Evolutionary conservation across 37 sponge, comb jelly and placozoan genomes (phyloP).

Genomic region (Trichoplax adhaerens): DNA sequence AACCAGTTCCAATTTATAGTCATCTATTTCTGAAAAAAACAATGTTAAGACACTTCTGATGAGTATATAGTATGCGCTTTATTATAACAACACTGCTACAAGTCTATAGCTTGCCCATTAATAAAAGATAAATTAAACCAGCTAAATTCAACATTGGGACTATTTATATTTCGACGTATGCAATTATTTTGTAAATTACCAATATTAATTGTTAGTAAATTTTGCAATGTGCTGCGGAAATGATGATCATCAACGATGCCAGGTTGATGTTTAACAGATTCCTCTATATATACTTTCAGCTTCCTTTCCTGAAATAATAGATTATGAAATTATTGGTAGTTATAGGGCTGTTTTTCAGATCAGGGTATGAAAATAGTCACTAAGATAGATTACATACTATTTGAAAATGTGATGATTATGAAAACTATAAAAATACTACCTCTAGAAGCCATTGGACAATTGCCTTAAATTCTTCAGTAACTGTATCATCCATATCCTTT

Average conservation of each 20-base stretch:
- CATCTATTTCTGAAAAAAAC: background rate
- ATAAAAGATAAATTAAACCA: too few species aligned
- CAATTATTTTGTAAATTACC: too few species aligned
- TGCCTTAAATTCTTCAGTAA: constrained; percentile 63
- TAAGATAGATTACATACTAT: background rate
- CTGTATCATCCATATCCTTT: constrained; percentile 55
- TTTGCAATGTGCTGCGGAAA: too few species aligned
- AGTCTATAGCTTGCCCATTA: too few species aligned
- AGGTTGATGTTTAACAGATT: constrained; percentile 5
- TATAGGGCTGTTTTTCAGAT: too few species aligned
- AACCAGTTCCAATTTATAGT: constrained; percentile 7
- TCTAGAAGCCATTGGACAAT: constrained; percentile 53
- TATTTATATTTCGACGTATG: too few species aligned
- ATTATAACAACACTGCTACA: constrained; percentile 2
- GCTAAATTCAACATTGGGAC: too few species aligned
- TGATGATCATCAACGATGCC: too few species aligned
- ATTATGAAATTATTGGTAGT: too few species aligned
- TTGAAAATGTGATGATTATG: too few species aligned
- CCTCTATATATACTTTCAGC: constrained; percentile 11
- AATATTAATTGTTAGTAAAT: too few species aligned
- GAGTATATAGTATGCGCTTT: background rate
- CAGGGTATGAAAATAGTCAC: background rate
- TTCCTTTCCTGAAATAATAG: background rate
- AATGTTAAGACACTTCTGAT: background rate
- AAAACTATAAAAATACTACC: constrained; percentile 9